A percentile compares a stretch with the other conserved stretches of the same genome.
Conservation (phyloP, 2,888 invertebrate genomes). For the Andrena fulva region DNA sequence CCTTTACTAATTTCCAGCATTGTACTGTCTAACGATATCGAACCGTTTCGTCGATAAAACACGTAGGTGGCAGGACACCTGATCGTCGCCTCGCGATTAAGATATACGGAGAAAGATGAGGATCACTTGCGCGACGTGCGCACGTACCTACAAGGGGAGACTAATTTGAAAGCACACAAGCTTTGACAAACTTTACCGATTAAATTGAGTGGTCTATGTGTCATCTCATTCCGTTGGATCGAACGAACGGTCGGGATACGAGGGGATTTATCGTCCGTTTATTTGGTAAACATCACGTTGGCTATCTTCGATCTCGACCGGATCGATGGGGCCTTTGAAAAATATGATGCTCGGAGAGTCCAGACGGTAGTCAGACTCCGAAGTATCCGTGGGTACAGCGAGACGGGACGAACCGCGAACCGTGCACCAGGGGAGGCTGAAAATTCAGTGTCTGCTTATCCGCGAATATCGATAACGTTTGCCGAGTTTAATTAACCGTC, state of each 20-base stretch:
- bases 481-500: conserved; percentile 37
- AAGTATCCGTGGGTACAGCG: neutral
- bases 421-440: neutral
- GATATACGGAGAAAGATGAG: neutral
- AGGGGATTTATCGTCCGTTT: conserved; percentile 51
- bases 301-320: conserved; percentile 35
- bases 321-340: conserved; percentile 27
- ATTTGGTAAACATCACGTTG: conserved; percentile 52
- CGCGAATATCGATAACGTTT: conserved; percentile 9
- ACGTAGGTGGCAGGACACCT: neutral
- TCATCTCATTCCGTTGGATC: conserved; percentile 13
- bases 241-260: conserved; percentile 33
- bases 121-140: neutral
- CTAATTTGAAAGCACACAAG: conserved; percentile 18
- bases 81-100: neutral
- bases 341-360: neutral
- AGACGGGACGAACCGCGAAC: neutral
- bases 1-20: conserved; percentile 31
- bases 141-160: neutral
- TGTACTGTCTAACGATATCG: neutral
- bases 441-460: neutral
- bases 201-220: conserved; percentile 34
- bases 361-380: neutral
- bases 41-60: neutral
- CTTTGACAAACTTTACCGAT: conserved; percentile 28